These are phyloP conservation scores for Heterohyrax brucei DNA, from an alignment of 2,797 vertebrate species.

Conservation along the genomic window DNA sequence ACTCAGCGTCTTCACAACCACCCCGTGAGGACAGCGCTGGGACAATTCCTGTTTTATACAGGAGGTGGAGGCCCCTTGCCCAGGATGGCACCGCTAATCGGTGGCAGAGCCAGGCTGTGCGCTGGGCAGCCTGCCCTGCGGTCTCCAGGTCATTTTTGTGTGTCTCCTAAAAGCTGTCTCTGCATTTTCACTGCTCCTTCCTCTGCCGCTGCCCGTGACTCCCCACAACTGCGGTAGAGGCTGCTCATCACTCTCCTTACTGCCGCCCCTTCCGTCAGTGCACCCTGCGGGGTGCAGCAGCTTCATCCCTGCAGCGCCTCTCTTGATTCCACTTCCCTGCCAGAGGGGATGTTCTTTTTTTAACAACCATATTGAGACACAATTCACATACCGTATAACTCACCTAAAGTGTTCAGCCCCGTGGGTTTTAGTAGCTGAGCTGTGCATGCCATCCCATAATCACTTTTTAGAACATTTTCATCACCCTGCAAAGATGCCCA, in stretches of 20 bases:
- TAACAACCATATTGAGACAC: neutral
- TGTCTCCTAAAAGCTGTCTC: accelerated
- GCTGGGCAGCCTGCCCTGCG: neutral
- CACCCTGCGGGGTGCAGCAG: accelerated
- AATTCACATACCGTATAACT: neutral
- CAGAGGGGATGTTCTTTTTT: accelerated
- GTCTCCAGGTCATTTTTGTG: accelerated
- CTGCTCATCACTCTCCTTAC: neutral
- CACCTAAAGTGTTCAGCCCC: neutral
- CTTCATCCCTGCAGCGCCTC: neutral
- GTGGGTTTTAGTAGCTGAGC: neutral
- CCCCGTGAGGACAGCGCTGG: accelerated
- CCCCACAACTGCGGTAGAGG: neutral
- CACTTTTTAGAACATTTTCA: neutral
- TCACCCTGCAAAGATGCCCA: neutral
- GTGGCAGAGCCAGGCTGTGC: neutral
- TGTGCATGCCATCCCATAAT: neutral
- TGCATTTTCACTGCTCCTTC: accelerated
- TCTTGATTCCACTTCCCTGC: neutral
- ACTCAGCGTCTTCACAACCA: neutral
- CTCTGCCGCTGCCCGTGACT: neutral
- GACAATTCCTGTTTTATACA: accelerated
- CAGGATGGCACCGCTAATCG: neutral
- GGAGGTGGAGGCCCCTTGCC: neutral
- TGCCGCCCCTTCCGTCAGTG: neutral